A percentile compares a stretch with the other conserved stretches of the same genome.
These are phyloP conservation scores for Sebastes itinus DNA, from an alignment of 2,797 vertebrate genomes.

Conservation along the genomic window DNA sequence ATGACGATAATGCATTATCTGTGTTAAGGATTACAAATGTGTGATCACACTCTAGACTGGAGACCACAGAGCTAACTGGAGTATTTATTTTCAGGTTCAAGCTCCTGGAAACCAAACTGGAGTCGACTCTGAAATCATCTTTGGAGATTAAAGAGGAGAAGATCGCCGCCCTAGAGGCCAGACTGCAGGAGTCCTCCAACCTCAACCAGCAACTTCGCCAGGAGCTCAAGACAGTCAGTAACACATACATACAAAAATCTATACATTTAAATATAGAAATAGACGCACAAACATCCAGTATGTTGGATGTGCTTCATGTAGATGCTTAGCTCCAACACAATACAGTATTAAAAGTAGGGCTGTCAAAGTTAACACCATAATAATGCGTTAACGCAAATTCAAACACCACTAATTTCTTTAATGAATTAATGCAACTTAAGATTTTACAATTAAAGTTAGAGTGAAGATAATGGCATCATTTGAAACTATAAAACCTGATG, in stretches of 20 bases:
- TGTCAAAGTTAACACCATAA: no score
- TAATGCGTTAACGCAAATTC: no score
- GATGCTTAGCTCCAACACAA: background rate
- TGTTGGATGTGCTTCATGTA: background rate
- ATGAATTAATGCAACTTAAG: no score
- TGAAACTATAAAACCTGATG: no score
- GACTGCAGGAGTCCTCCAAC: conserved; percentile 97
- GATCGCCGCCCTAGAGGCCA: conserved; percentile 96
- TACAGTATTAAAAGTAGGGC: background rate
- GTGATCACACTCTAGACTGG: background rate
- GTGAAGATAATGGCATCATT: no score
- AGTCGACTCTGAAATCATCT: conserved; percentile 96
- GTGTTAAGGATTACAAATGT: background rate
- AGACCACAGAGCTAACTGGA: background rate
- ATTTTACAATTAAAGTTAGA: no score
- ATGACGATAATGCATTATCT: background rate
- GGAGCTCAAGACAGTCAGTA: conserved; percentile 95
- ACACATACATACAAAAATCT: background rate
- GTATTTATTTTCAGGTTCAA: conserved; percentile 84
- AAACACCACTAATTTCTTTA: no score
- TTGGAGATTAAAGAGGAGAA: conserved; percentile 99
- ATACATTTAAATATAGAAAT: background rate
- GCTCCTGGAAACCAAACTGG: conserved; percentile 94
- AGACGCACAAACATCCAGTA: background rate
- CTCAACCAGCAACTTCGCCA: conserved; percentile 97